Evolutionary conservation across 2,113 vertebrate species (phyloP), one percentile per base, ranked within the genome.

Genomic region (Phocoena sinus): DNA sequence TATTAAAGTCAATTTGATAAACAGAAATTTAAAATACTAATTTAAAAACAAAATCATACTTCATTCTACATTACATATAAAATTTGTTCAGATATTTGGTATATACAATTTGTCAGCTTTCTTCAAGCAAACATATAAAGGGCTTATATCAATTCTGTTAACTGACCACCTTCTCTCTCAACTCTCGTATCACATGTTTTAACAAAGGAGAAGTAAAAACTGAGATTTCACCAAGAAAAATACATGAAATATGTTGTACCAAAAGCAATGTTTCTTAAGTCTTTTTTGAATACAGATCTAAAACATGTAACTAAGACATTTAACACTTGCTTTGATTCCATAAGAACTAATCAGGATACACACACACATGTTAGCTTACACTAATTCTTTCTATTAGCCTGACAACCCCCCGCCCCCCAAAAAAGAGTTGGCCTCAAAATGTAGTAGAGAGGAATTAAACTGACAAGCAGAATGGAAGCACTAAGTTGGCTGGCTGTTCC

Each of bases 21-120:
- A 76, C 5, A 18, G 8, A 70, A 79, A 84, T 17, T 63, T 94
- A 3, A 6, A 58, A 92, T 81, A 79, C 11, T 62, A 76, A 31
- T 58, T 89, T 89, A 76, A 89, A 96, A 94, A 87, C 96, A 95
- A 90, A 94, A 80, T 84, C 50, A 85, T 13, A 76, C 4, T 94
- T 88, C 17, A 89, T 71, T 88, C 82, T 90, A 73, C 1, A 73
- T 79, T 56, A 94, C 38, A 94, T 36, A 92, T 20, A 94, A 79
- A 73, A 47, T 36, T 31, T 96, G 25, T 79, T 80, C 77, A 26
- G 74, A 31, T 60, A 36, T 95, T 84, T 85, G 26, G 18, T 74
- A 83, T 73, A 5, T 68, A 63, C 20, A 58, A 83, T 74, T 68
- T 94, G 14, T 68, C 28, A 65, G 58, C 17, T 76, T 93, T 93